Conservation (phyloP, 2,113 vertebrate species). For the Aythya baeri region DNA sequence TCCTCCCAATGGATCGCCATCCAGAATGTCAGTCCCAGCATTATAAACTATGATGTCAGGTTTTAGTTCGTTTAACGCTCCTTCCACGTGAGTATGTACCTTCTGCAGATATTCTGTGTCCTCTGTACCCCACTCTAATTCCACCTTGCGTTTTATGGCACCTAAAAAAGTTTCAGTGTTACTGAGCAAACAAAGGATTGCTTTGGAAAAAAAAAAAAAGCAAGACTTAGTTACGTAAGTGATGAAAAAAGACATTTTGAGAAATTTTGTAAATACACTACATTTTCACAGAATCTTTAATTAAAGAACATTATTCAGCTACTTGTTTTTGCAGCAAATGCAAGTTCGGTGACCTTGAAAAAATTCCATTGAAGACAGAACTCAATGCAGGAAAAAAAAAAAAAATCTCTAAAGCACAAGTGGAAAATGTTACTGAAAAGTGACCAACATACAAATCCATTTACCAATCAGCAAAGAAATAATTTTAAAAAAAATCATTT, state of each 20-base stretch:
- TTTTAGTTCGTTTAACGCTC: conserved; percentile 83
- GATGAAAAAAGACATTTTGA: not conserved
- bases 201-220: not conserved
- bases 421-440: not conserved
- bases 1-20: conserved; percentile 92
- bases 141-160: conserved; percentile 91
- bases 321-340: not conserved
- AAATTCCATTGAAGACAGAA: not conserved
- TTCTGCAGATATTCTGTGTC: conserved; percentile 91
- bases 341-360: conserved; percentile 39
- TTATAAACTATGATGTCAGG: conserved; percentile 93
- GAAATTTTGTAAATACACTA: not conserved
- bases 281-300: not conserved
- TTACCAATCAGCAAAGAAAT: conserved; percentile 1
- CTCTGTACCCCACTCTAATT: conserved; percentile 94
- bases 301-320: not conserved
- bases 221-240: not conserved
- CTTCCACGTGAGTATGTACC: conserved; percentile 84
- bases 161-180: conserved; percentile 66
- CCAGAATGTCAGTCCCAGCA: conserved; percentile 92
- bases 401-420: not conserved
- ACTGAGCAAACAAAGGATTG: not conserved
- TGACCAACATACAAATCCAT: not conserved
- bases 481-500: not conserved
- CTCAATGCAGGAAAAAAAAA: not conserved